Evolutionary conservation across 2,888 invertebrate species (phyloP), one percentile per base, ranked within the genome.

Genomic region (Lepidocyrtinus sp.): DNA sequence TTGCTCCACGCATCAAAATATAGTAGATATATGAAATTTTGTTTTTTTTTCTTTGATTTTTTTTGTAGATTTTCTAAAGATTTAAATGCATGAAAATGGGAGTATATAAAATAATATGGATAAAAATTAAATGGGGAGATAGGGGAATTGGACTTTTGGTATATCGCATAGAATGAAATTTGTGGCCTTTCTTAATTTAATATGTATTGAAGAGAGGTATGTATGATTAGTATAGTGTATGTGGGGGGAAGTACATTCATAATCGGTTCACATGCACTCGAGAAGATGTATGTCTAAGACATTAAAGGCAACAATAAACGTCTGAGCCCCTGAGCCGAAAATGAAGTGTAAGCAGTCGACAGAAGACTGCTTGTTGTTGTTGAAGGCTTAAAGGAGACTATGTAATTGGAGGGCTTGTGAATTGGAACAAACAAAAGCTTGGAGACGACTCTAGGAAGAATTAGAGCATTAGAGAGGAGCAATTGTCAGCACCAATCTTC

Each of bases 401-500:
- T 46, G 24, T 45, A 62, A 36, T 50, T 65, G 62, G 46, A 68
- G 69, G 59, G 62, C 45, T 46, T 59, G 27, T 65, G 22, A 46
- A 45, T 50, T 65, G 27, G 62, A 59, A 36, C 25, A 15, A 69
- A 55, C 45, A 62, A 61, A 69, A 74, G 62, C 62, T 65, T 82
- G 78, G 78, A 82, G 74, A 74, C 70, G 82, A 82, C 78, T 75
- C 75, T 55, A 75, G 78, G 78, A 78, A 82, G 79, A 83, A 80
- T 82, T 83, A 74, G 67, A 81, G 61, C 46, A 69, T 84, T 81
- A 84, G 71, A 76, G 55, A 64, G 78, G 77, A 84, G 80, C 82
- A 80, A 82, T 84, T 82, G 85, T 85, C 85, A 85, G 84, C 85
- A 84, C 84, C 84, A 83, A 78, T 86, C 86, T 68, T 86, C 86